phyloP scores from a whole-genome alignment of 2,797 vertebrate genomes.

The Onychomys torridus region DNA sequence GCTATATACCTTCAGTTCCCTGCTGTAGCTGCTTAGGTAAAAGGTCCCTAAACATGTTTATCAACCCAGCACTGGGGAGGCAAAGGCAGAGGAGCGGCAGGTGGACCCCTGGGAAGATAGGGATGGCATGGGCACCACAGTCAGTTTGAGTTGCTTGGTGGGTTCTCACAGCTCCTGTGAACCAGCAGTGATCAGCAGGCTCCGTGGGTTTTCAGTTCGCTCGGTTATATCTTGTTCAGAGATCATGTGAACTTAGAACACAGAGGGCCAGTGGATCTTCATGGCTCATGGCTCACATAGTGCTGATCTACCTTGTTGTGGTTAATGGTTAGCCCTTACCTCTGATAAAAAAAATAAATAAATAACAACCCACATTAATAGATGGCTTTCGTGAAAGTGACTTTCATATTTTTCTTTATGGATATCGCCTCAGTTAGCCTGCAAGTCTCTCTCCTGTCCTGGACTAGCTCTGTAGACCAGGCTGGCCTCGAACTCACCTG shows the following conservation, averaged over 20 bases:
- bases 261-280: not conserved
- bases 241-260: constrained; percentile 55
- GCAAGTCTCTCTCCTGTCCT: not conserved
- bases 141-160: not conserved
- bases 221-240: not conserved
- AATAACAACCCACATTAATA: not conserved
- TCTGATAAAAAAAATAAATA: no score
- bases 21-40: not conserved
- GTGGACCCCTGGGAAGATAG: not conserved
- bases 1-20: no score
- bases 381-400: not conserved
- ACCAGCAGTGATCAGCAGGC: not conserved
- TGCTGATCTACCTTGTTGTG: not conserved
- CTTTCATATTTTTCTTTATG: not conserved
- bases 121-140: not conserved
- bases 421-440: not conserved
- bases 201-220: not conserved
- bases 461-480: no score
- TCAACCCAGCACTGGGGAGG: not conserved
- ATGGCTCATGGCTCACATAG: not conserved
- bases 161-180: not conserved
- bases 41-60: not conserved
- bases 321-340: constrained; percentile 58
- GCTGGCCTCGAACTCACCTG: no score
- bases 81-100: not conserved